These are phyloP conservation scores for Beroe ovata DNA, from an alignment of 37 sponge, comb jelly and placozoan genomes.

Conservation along the genomic window DNA sequence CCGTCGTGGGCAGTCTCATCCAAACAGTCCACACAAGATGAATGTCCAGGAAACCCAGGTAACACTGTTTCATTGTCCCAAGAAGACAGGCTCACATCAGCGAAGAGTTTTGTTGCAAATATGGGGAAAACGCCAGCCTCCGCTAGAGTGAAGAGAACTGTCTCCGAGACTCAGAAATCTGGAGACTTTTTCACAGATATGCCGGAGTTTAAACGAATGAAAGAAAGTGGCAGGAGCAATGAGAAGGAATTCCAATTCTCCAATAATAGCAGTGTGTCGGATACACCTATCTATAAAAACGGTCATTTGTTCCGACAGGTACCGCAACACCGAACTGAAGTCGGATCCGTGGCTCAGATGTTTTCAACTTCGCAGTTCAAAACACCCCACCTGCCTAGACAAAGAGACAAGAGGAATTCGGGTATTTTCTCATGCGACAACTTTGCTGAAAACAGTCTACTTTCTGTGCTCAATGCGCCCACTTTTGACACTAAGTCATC, in stretches of 20 bases:
- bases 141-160: background rate
- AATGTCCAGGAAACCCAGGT: background rate
- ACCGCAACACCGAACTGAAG: background rate
- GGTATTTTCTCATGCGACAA: background rate
- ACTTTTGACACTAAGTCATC: background rate
- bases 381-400: background rate
- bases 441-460: background rate
- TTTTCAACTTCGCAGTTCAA: background rate
- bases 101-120: background rate
- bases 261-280: background rate
- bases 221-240: background rate
- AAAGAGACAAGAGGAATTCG: background rate
- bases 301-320: background rate
- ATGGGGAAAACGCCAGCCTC: conserved; percentile 15
- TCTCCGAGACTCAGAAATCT: background rate
- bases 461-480: background rate
- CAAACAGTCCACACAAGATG: background rate
- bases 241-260: background rate
- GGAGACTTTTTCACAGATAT: background rate
- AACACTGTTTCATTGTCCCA: background rate
- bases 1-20: background rate
- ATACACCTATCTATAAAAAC: background rate
- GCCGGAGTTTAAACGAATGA: conserved; percentile 11
- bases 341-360: background rate
- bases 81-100: background rate